Conservation (phyloP, 2,888 invertebrate genomes). For the Apoda limacodes region DNA sequence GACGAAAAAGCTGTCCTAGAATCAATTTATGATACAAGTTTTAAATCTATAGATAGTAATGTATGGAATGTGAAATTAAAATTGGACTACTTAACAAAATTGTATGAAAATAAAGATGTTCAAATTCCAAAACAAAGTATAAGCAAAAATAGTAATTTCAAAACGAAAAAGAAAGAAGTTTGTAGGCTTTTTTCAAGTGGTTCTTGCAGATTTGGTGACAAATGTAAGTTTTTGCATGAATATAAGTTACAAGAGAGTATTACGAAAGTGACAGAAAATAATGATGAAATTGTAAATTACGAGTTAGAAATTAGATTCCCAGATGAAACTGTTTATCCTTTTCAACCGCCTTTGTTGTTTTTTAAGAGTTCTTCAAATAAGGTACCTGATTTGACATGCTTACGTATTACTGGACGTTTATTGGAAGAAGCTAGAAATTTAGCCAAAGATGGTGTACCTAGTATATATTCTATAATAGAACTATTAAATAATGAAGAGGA, state of each 20-base stretch:
- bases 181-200: slow-evolving; percentile 76
- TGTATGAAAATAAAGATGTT: slow-evolving; percentile 63
- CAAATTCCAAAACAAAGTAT: slow-evolving; percentile 51
- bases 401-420: slow-evolving; percentile 75
- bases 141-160: slow-evolving; percentile 44
- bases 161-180: slow-evolving; percentile 65
- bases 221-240: slow-evolving; percentile 81
- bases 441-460: slow-evolving; percentile 77
- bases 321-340: slow-evolving; percentile 77
- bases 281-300: slow-evolving; percentile 60
- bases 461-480: slow-evolving; percentile 79
- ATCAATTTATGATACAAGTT: slow-evolving; percentile 81
- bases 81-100: slow-evolving; percentile 73
- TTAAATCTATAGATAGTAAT: slow-evolving; percentile 76
- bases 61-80: slow-evolving; percentile 79
- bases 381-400: slow-evolving; percentile 72
- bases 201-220: slow-evolving; percentile 78
- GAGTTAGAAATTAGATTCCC: slow-evolving; percentile 82
- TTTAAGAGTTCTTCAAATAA: slow-evolving; percentile 72
- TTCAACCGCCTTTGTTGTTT: slow-evolving; percentile 78
- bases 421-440: slow-evolving; percentile 75
- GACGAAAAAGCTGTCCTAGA: slow-evolving; percentile 82
- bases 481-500: slow-evolving; percentile 77
- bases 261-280: slow-evolving; percentile 29
- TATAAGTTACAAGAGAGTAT: slow-evolving; percentile 40